Conservation (phyloP, 1,140 invertebrate species). For the Hyposmocoma kahamanoa region DNA sequence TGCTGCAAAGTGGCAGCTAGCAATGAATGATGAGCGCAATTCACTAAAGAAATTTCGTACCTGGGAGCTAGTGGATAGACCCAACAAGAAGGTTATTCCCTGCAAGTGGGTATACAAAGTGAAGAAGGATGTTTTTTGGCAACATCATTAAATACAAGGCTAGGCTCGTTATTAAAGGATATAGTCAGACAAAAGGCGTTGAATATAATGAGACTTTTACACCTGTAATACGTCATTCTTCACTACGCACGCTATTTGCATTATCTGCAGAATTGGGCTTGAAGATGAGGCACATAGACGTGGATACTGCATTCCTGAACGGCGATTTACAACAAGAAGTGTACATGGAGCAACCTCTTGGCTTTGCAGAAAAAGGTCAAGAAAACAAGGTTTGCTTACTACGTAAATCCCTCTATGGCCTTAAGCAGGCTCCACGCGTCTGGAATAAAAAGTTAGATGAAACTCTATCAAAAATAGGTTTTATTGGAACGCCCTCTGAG, state of each 20-base stretch:
- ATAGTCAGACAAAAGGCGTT: too few species aligned
- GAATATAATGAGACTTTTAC: slow-evolving; percentile 1
- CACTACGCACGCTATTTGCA: slow-evolving; percentile 2
- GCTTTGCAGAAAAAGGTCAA: not conserved
- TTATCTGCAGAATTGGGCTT: not conserved
- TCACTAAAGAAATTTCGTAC: slow-evolving; percentile 22
- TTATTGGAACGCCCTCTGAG: slow-evolving; percentile 33
- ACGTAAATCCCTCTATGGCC: slow-evolving; percentile 19
- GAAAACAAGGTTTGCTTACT: slow-evolving; percentile 15
- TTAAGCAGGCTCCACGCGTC: slow-evolving; percentile 20
- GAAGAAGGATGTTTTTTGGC: slow-evolving; percentile 15
- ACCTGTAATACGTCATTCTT: not conserved
- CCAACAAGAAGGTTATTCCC: slow-evolving; percentile 12
- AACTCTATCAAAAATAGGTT: slow-evolving; percentile 24
- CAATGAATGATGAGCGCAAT: slow-evolving; percentile 19
- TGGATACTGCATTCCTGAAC: slow-evolving; percentile 1
- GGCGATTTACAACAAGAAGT: not conserved
- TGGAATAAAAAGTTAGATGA: slow-evolving; percentile 20
- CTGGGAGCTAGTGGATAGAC: slow-evolving; percentile 17
- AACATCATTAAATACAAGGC: slow-evolving; percentile 13
- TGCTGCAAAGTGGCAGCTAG: slow-evolving; percentile 17
- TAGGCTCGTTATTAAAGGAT: too few species aligned
- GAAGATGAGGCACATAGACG: not conserved
- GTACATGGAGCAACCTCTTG: slow-evolving; percentile 1
- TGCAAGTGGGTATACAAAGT: slow-evolving; percentile 27